phyloP scores from a whole-genome alignment of 2,888 invertebrate genomes.

The Podabrus alpinus region DNA sequence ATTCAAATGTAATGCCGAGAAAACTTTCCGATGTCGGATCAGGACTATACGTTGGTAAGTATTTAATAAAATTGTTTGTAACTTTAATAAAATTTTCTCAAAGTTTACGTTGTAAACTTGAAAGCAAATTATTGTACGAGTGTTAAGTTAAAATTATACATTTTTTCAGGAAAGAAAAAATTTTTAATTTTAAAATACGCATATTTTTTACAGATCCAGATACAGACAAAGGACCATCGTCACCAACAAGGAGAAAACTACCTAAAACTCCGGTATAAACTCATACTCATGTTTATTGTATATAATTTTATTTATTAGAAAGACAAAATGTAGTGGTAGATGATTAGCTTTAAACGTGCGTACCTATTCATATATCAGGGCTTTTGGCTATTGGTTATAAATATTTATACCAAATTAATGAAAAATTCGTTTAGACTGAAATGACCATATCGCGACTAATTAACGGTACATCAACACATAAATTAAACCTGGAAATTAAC shows the following conservation, averaged over 20 bases:
- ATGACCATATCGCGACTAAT: neutral
- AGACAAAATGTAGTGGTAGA: neutral
- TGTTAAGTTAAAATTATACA: neutral
- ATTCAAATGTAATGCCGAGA: constrained; percentile 43
- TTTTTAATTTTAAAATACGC: constrained; percentile 13
- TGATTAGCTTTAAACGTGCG: constrained; percentile 1
- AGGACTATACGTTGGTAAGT: constrained; percentile 66
- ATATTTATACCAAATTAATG: neutral
- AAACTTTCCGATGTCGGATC: constrained; percentile 57
- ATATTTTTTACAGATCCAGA: constrained; percentile 73
- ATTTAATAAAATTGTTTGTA: neutral
- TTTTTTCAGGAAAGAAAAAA: neutral
- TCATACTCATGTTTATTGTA: constrained; percentile 39
- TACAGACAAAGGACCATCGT: constrained; percentile 81
- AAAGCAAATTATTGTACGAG: neutral
- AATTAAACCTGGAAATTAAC: neutral
- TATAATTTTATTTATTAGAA: neutral
- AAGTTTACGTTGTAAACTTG: neutral
- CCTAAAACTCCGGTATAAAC: constrained; percentile 97
- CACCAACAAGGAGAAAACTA: constrained; percentile 91
- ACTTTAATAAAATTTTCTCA: neutral
- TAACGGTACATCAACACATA: no score
- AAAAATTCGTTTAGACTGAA: neutral
- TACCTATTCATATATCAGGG: neutral
- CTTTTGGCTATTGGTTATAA: neutral